Conservation (phyloP, 1,140 invertebrate genomes). For the Phortica variegata region DNA sequence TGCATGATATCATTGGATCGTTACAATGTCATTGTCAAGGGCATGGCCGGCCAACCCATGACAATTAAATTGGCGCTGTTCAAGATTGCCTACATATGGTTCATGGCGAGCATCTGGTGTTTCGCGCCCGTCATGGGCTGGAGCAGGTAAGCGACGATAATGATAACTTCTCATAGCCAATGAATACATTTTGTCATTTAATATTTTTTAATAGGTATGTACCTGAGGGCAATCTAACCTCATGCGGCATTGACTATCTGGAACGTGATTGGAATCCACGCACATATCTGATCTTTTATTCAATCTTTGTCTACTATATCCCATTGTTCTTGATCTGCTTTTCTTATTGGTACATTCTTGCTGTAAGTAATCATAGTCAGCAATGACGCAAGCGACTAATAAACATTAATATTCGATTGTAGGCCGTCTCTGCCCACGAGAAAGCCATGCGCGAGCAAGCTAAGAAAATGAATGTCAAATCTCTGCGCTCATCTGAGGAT, state of each 20-base stretch:
- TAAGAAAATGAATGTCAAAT: slow-evolving; percentile 84
- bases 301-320: slow-evolving; percentile 70
- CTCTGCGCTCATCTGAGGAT: slow-evolving; percentile 69
- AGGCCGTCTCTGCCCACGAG: slow-evolving; percentile 78
- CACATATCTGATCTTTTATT: slow-evolving; percentile 72
- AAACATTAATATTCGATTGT: not conserved
- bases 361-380: slow-evolving; percentile 55
- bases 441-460: slow-evolving; percentile 80
- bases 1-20: slow-evolving; percentile 82
- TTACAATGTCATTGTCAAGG: slow-evolving; percentile 85
- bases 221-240: slow-evolving; percentile 84
- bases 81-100: slow-evolving; percentile 70
- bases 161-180: not conserved
- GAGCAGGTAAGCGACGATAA: slow-evolving; percentile 60
- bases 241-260: slow-evolving; percentile 83
- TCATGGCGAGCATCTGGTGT: slow-evolving; percentile 69
- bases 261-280: slow-evolving; percentile 65
- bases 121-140: slow-evolving; percentile 69
- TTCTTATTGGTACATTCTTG: slow-evolving; percentile 77
- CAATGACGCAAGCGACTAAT: not conserved
- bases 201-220: slow-evolving; percentile 65
- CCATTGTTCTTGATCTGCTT: slow-evolving; percentile 74
- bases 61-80: slow-evolving; percentile 68
- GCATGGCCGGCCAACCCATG: slow-evolving; percentile 68
- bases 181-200: not conserved